These are phyloP conservation scores for Pipistrellus kuhlii DNA, from an alignment of 2,797 vertebrate species.

Conservation along the genomic window DNA sequence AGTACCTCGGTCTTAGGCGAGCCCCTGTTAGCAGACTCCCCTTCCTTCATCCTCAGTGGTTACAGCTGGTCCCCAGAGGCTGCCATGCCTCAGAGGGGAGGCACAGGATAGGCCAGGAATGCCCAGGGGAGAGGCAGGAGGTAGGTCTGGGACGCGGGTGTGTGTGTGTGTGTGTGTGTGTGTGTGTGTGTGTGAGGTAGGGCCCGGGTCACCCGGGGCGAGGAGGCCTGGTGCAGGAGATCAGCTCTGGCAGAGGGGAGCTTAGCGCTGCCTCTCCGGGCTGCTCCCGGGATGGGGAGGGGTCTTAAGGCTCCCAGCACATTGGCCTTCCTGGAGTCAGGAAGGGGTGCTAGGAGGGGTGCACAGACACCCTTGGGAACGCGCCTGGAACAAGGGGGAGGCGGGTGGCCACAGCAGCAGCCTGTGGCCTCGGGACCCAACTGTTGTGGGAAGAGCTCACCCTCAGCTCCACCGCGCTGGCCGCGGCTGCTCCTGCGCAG, in stretches of 20 bases:
- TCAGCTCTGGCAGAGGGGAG: neutral
- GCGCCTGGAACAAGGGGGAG: neutral
- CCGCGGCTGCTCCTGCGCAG: too few species aligned
- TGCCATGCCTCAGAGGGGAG: neutral
- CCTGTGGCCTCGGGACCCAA: too few species aligned
- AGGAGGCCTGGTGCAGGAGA: neutral
- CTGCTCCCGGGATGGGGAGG: too few species aligned
- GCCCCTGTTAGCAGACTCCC: neutral
- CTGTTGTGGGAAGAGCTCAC: too few species aligned
- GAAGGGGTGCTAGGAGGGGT: neutral
- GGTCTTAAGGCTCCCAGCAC: neutral
- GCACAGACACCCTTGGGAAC: neutral
- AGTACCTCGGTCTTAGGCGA: neutral
- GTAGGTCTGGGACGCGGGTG: too few species aligned
- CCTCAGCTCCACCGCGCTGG: too few species aligned
- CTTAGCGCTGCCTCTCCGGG: rapidly evolving
- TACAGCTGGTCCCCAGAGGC: neutral
- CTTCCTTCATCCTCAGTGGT: neutral
- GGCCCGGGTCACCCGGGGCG: too few species aligned
- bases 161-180: too few species aligned
- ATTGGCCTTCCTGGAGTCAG: neutral
- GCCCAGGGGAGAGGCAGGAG: neutral
- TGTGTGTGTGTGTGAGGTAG: too few species aligned
- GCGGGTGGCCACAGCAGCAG: too few species aligned
- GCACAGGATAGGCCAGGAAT: neutral